phyloP scores from a whole-genome alignment of 2,113 vertebrate species.

The Protobothrops flavoviridis region DNA sequence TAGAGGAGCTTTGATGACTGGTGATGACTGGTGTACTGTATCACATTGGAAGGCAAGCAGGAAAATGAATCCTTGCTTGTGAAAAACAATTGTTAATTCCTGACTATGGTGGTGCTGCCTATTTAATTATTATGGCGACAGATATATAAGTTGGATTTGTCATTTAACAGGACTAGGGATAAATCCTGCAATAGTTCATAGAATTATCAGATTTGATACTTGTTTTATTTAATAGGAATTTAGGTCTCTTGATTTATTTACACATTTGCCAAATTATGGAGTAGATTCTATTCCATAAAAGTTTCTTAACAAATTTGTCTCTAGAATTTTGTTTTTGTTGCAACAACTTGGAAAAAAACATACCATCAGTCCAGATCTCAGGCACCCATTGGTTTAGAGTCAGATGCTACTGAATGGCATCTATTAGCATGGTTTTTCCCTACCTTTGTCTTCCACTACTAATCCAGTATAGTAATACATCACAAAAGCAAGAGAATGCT shows the following conservation, averaged over 20 bases:
- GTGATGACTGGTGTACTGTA: neutral
- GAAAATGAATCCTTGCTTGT: neutral
- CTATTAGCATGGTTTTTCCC: neutral
- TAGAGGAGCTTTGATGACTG: neutral
- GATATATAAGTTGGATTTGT: neutral
- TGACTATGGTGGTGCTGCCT: neutral
- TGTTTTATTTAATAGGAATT: neutral
- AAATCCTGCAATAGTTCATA: neutral
- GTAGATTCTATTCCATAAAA: neutral
- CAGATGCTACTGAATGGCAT: neutral
- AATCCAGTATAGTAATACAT: neutral
- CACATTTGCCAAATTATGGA: neutral
- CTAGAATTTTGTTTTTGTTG: neutral
- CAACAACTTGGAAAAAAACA: neutral
- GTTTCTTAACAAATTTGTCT: neutral
- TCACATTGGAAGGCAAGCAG: neutral
- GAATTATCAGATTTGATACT: neutral
- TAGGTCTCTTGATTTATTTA: neutral
- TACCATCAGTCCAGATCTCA: neutral
- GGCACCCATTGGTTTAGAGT: neutral
- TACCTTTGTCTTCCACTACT: neutral
- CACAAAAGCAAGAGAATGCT: neutral
- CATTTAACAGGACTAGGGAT: neutral
- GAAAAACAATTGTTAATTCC: neutral
- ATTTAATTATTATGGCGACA: neutral